Evolutionary conservation across 2,888 invertebrate genomes (phyloP).

Genomic region (Mesorhabditis sp.): DNA sequence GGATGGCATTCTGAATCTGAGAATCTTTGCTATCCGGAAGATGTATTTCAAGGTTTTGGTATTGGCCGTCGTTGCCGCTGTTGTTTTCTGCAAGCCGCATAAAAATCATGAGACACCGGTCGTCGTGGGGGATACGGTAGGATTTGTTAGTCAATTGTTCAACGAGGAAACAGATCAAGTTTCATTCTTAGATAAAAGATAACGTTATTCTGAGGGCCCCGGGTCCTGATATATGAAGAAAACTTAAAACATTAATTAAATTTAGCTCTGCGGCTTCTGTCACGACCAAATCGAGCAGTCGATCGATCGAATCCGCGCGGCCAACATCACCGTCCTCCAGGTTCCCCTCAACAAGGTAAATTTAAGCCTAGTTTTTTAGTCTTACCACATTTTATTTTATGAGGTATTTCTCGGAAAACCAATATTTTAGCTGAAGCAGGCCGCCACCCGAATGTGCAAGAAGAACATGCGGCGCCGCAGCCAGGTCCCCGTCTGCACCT

Average conservation of each 20-base stretch:
- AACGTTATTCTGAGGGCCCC: too few relatives aligned
- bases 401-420: not conserved
- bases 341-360: not conserved
- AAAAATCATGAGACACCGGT: too few relatives aligned
- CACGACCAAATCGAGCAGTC: not conserved
- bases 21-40: too few relatives aligned
- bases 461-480: not conserved
- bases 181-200: too few relatives aligned
- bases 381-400: not conserved
- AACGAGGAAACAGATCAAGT: too few relatives aligned
- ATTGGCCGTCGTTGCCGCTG: too few relatives aligned
- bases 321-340: not conserved
- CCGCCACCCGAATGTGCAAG: not conserved
- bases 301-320: not conserved
- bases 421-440: too few relatives aligned
- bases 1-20: too few relatives aligned
- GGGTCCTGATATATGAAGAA: not conserved
- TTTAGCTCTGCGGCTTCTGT: not conserved
- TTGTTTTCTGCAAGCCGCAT: too few relatives aligned
- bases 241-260: not conserved
- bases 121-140: too few relatives aligned
- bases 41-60: too few relatives aligned
- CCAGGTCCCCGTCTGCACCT: conserved; percentile 1
- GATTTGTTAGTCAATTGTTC: too few relatives aligned
- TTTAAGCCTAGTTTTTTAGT: not conserved